Evolutionary conservation across 2,113 vertebrate species (phyloP).

Genomic region (Thunnus maccoyii): DNA sequence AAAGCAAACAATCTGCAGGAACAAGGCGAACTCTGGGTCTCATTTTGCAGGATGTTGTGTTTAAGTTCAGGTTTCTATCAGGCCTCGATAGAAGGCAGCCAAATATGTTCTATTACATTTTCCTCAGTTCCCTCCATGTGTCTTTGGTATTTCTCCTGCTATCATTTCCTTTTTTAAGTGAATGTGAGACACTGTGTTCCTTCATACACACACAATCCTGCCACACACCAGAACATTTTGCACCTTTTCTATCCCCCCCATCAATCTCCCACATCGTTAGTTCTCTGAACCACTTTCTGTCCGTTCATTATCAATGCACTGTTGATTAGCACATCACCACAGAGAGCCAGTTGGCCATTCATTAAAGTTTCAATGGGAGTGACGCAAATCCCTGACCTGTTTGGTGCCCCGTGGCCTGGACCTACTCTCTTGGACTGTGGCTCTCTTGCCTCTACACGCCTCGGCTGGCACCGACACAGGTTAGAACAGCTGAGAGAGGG

Average conservation of each 20-base stretch:
- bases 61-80: neutral
- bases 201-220: conserved; percentile 7
- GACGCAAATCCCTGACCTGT: conserved; percentile 75
- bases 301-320: conserved; percentile 64
- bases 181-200: neutral
- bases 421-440: conserved; percentile 52
- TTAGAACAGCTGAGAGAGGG: conserved; percentile 48
- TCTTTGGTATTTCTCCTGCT: neutral
- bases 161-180: neutral
- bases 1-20: neutral
- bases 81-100: neutral
- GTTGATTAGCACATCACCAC: conserved; percentile 65
- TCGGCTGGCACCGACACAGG: conserved; percentile 43
- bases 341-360: conserved; percentile 63
- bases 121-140: neutral
- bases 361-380: conserved; percentile 71
- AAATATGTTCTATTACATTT: neutral
- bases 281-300: conserved; percentile 40
- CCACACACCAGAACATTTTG: conserved; percentile 47
- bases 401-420: conserved; percentile 46
- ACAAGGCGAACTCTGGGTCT: neutral
- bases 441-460: conserved; percentile 41
- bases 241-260: conserved; percentile 26
- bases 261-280: conserved; percentile 24
- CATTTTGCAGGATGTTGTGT: neutral